Conservation (phyloP, 2,888 invertebrate species). For the Lasioglossum lativentre region DNA sequence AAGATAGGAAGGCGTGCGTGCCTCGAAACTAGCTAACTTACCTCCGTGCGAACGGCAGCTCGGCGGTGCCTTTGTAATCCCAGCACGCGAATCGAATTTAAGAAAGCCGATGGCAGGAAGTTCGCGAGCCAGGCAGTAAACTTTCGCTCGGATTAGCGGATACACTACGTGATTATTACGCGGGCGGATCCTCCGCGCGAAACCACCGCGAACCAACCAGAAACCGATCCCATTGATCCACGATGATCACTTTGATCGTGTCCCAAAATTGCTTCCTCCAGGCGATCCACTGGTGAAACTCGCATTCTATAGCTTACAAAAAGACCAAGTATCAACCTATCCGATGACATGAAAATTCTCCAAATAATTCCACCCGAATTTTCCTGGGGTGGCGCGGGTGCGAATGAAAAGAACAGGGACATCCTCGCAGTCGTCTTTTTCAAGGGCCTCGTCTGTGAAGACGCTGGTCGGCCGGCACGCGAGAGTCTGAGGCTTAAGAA, state of each 20-base stretch:
- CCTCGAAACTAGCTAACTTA: slow-evolving; percentile 59
- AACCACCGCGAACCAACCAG: background rate
- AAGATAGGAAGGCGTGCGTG: slow-evolving; percentile 52
- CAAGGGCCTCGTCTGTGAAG: background rate
- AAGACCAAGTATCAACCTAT: too few species aligned
- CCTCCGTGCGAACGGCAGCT: slow-evolving; percentile 63
- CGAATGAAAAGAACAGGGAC: too few species aligned
- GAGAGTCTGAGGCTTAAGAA: slow-evolving; percentile 63
- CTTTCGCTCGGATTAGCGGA: slow-evolving; percentile 58
- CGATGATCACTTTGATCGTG: background rate
- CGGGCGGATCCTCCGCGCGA: background rate
- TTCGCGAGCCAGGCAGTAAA: slow-evolving; percentile 62
- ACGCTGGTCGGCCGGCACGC: slow-evolving; percentile 52
- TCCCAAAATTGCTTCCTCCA: background rate
- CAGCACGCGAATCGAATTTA: slow-evolving; percentile 76
- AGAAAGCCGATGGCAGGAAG: slow-evolving; percentile 65
- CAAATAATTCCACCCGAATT: too few species aligned
- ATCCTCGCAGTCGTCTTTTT: background rate
- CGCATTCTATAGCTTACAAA: background rate
- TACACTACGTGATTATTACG: slow-evolving; percentile 52
- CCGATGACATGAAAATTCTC: too few species aligned
- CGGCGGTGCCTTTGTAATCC: slow-evolving; percentile 66
- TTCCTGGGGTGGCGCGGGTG: too few species aligned
- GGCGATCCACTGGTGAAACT: background rate
- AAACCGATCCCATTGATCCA: background rate